Evolutionary conservation across 2,797 vertebrate genomes (phyloP), one percentile per base, ranked within the genome.

Genomic region (Hapalemur alaotrensis): DNA sequence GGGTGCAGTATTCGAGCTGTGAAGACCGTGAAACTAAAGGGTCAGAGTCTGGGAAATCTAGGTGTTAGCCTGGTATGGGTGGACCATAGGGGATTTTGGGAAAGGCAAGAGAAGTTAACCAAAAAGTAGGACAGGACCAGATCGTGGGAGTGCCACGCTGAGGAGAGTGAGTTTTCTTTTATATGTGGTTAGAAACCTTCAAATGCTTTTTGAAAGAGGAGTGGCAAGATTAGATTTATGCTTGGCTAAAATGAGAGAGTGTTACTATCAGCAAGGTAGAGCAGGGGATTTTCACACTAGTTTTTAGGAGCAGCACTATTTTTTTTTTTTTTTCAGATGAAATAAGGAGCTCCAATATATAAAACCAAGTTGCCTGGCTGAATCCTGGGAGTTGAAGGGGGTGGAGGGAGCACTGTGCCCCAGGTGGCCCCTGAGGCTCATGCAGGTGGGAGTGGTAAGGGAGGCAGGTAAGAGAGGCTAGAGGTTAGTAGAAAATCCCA

Each of bases 391-490:
- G 9, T n/a, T 89, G 8, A 35, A 41, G 8, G 69, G 46, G 11
- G 32, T n/a, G 11, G 14, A 10, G 1, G 46, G 35, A 28, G 32
- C 0, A 1, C 22, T 25, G 18, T 59, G 25, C 7, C 17, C 13
- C n/a, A n/a, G 4, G 32, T 28, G 8, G 18, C 35, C 41, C 14
- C 15, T 46, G 25, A 38, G 10, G 30, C 25, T 35, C 35, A 57
- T n/a, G 6, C 14, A 9, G 59, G 9, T 72, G 23, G 38, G 43
- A 38, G 8, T 48, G 20, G 30, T 14, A 35, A 59, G 61, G 63
- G 25, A 79, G 23, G 35, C 20, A 82, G 28, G 23, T 35, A 23
- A 73, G 10, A n/a, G 41, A 93, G 17, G 38, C 2, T 22, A 41
- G 20, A 75, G 11, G 23, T 18, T 38, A 30, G 7, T 15, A 57